Evolutionary conservation across 2,888 invertebrate genomes (phyloP).

Genomic region (Cryptus viduatorius): DNA sequence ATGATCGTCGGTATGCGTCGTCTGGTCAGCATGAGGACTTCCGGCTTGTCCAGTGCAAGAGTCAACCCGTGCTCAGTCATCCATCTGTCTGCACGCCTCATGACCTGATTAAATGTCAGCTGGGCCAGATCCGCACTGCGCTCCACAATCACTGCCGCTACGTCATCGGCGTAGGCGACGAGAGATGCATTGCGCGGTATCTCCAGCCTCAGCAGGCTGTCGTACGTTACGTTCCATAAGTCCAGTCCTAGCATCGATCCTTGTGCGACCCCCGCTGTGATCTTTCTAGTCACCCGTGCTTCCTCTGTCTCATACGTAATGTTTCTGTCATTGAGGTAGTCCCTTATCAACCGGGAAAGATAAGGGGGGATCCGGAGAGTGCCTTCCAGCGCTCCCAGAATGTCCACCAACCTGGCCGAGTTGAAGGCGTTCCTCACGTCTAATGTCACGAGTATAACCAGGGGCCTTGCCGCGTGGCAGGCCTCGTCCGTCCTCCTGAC

Average conservation of each 20-base stretch:
- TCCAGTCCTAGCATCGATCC: slow-evolving; percentile 69
- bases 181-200: slow-evolving; percentile 59
- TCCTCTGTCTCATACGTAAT: slow-evolving; percentile 60
- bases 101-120: slow-evolving; percentile 16
- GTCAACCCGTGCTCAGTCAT: slow-evolving; percentile 42
- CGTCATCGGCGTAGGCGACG: slow-evolving; percentile 67
- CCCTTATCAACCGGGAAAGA: slow-evolving; percentile 50
- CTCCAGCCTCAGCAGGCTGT: slow-evolving; percentile 59
- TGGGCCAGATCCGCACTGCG: slow-evolving; percentile 44
- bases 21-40: slow-evolving; percentile 65
- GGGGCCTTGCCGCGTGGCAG: slow-evolving; percentile 35
- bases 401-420: slow-evolving; percentile 32
- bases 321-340: slow-evolving; percentile 61
- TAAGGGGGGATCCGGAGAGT: slow-evolving; percentile 53
- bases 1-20: slow-evolving; percentile 61
- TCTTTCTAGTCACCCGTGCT: slow-evolving; percentile 36
- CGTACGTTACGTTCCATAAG: slow-evolving; percentile 71
- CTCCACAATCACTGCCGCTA: slow-evolving; percentile 58
- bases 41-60: slow-evolving; percentile 68
- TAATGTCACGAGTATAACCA: slow-evolving; percentile 66
- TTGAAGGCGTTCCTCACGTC: slow-evolving; percentile 56
- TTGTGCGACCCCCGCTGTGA: slow-evolving; percentile 68
- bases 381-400: slow-evolving; percentile 54
- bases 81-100: slow-evolving; percentile 30
- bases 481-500: not conserved